Conservation (phyloP, 2,113 vertebrate genomes). For the Dolichallabes microphthalmus region DNA sequence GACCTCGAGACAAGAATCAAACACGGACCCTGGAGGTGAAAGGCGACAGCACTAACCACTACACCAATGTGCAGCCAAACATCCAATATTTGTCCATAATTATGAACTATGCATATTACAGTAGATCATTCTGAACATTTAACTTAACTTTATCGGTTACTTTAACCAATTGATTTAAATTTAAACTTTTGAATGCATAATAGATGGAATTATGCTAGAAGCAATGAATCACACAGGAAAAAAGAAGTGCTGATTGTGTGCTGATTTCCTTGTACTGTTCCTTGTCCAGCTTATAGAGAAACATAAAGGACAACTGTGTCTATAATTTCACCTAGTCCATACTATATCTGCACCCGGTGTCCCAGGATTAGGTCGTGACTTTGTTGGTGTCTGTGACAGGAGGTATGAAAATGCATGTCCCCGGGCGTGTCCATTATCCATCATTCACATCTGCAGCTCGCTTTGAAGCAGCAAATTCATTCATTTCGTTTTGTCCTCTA, state of each 20-base stretch:
- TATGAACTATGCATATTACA: neutral
- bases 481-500: constrained; percentile 28
- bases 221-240: neutral
- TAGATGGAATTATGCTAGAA: neutral
- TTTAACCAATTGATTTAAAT: neutral
- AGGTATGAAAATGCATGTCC: neutral
- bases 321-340: neutral
- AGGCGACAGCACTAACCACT: no score
- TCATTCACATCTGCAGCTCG: constrained; percentile 18
- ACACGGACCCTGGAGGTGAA: no score
- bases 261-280: neutral
- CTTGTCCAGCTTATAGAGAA: no score
- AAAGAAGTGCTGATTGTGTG: neutral
- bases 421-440: constrained; percentile 1
- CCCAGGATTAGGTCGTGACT: neutral
- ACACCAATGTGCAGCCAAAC: no score
- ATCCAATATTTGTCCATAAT: no score
- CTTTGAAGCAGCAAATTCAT: constrained; percentile 19
- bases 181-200: neutral
- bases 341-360: neutral
- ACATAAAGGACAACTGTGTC: neutral
- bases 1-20: no score
- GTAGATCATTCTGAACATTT: neutral
- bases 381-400: neutral
- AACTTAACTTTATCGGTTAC: neutral